Conservation (phyloP, 2,888 invertebrate species). For the Lasioglossum zephyrum region DNA sequence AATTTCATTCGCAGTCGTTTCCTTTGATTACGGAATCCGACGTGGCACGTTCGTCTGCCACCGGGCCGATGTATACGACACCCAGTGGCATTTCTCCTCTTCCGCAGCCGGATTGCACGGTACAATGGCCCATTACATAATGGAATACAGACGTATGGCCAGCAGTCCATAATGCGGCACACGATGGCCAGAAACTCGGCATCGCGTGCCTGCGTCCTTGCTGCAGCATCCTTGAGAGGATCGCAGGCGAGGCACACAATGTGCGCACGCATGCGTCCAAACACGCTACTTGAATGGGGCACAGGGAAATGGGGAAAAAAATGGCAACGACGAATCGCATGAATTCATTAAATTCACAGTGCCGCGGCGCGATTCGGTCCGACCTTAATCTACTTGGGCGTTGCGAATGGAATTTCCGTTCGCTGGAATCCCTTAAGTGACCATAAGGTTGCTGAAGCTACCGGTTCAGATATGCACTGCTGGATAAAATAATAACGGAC, state of each 20-base stretch:
- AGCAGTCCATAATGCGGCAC: slow-evolving; percentile 60
- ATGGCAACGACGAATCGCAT: slow-evolving; percentile 24
- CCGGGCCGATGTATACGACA: slow-evolving; percentile 66
- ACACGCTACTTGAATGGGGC: neutral
- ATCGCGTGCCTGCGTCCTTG: slow-evolving; percentile 49
- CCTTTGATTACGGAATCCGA: slow-evolving; percentile 73
- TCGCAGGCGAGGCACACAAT: slow-evolving; percentile 25
- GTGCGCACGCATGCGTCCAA: slow-evolving; percentile 1
- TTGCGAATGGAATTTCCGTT: neutral
- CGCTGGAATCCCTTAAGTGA: neutral
- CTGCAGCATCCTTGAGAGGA: slow-evolving; percentile 53
- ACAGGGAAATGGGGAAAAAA: neutral
- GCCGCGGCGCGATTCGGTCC: neutral
- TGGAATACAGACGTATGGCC: slow-evolving; percentile 74
- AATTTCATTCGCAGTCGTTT: slow-evolving; percentile 73
- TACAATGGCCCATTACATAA: slow-evolving; percentile 79
- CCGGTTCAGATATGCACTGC: neutral
- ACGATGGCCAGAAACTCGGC: slow-evolving; percentile 51
- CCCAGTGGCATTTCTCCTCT: slow-evolving; percentile 74
- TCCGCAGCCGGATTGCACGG: slow-evolving; percentile 68
- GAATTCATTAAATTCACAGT: neutral
- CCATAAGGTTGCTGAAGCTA: neutral
- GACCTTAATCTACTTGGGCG: neutral
- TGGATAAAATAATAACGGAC: neutral
- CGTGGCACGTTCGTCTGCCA: slow-evolving; percentile 47